A percentile compares a stretch with the other conserved stretches of the same genome.
phyloP scores from a whole-genome alignment of 2,797 vertebrate species.

The Jordanella pulchra region DNA sequence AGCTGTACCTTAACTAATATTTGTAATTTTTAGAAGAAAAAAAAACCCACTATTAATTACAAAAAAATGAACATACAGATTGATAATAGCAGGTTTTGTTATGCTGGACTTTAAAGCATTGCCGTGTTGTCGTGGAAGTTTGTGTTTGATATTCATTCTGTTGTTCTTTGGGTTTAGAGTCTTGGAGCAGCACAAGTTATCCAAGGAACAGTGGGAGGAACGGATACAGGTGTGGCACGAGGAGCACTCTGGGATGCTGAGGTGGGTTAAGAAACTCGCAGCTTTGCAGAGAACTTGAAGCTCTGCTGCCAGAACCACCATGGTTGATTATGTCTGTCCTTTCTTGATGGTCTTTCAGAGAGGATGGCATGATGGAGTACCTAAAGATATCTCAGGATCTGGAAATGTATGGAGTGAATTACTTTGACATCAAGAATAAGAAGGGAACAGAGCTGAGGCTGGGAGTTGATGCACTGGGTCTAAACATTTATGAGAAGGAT shows the following conservation, averaged over 20 bases:
- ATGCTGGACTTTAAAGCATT: too few species aligned
- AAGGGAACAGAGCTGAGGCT: conserved; percentile 96
- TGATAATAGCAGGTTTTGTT: too few species aligned
- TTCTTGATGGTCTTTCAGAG: conserved; percentile 69
- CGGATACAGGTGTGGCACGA: conserved; percentile 97
- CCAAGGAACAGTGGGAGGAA: conserved; percentile 96
- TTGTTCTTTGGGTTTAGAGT: conserved; percentile 77
- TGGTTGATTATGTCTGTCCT: not conserved
- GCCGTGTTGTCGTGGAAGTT: not conserved
- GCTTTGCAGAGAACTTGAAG: not conserved
- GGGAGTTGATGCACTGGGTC: conserved; percentile 93
- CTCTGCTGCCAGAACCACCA: not conserved
- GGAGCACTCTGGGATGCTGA: conserved; percentile 92
- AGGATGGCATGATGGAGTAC: conserved; percentile 94
- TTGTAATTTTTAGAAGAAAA: not conserved
- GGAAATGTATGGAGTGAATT: conserved; percentile 99
- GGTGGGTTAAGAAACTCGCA: conserved; percentile 77
- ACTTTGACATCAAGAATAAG: conserved; percentile 98
- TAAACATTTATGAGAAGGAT: conserved; percentile 96
- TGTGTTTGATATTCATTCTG: not conserved
- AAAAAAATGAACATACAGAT: too few species aligned
- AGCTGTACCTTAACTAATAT: not conserved
- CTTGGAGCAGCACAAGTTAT: conserved; percentile 95
- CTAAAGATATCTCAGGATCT: conserved; percentile 97
- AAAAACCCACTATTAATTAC: not conserved